These are phyloP conservation scores for Menidia beryllina DNA, from an alignment of 2,113 vertebrate species.

Conservation along the genomic window DNA sequence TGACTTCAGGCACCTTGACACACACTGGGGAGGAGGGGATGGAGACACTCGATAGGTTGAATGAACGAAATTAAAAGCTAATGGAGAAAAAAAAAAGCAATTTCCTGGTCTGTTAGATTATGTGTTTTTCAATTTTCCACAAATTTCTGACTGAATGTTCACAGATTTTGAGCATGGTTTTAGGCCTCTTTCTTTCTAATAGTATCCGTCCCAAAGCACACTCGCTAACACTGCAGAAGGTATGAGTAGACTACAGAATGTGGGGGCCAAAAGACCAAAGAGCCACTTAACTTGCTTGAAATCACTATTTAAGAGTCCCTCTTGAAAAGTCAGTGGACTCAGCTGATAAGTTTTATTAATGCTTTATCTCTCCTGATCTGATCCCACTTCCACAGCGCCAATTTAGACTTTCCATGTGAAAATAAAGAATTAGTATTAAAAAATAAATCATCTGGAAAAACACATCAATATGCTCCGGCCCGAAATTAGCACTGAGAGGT, in stretches of 20 bases:
- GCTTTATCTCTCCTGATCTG: not conserved
- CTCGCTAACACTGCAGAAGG: not conserved
- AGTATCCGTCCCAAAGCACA: not conserved
- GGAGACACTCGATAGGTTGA: conserved; percentile 9
- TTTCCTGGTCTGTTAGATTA: not conserved
- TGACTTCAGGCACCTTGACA: conserved; percentile 73
- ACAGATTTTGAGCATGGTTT: not conserved
- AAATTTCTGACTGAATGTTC: conserved; percentile 7
- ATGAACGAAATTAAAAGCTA: conserved; percentile 7
- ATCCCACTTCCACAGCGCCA: not conserved
- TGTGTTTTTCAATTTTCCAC: conserved; percentile 7
- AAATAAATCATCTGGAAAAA: not conserved
- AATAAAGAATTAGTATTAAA: conserved; percentile 7
- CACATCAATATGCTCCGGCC: not conserved
- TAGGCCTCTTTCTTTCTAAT: not conserved
- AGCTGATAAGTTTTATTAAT: not conserved
- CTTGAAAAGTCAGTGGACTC: not conserved
- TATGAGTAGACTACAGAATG: conserved; percentile 24
- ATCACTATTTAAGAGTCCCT: conserved; percentile 25
- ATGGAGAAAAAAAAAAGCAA: conserved; percentile 5
- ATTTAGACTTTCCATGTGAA: conserved; percentile 14
- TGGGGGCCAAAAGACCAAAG: not conserved
- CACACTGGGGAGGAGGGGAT: conserved; percentile 1
- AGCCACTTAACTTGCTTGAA: conserved; percentile 15
- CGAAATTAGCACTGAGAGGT: not conserved